phyloP scores from a whole-genome alignment of 2,888 invertebrate species.

The Stenchaetothrips biformis region DNA sequence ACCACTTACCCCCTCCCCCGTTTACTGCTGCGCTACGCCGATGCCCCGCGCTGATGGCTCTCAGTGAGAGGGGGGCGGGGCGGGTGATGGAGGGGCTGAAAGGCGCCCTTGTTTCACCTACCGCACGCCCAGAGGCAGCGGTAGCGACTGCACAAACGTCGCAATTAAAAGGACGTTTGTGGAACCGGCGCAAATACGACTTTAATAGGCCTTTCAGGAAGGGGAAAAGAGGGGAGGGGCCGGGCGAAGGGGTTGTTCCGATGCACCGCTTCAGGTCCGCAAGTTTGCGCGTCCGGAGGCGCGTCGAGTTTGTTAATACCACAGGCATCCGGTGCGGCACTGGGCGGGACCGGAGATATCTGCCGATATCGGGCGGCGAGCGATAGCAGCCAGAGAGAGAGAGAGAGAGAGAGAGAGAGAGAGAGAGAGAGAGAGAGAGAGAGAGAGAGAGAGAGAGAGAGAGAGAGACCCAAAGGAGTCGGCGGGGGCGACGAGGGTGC shows the following conservation, averaged over 20 bases:
- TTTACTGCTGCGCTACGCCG: neutral
- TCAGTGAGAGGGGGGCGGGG: neutral
- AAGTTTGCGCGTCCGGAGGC: too few relatives aligned
- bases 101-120: neutral
- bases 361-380: too few relatives aligned
- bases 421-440: too few relatives aligned
- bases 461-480: neutral
- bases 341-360: too few relatives aligned
- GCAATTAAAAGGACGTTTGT: conserved; percentile 12
- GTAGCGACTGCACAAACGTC: neutral
- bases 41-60: neutral
- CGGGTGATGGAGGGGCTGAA: too few relatives aligned
- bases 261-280: too few relatives aligned
- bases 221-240: neutral
- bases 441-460: too few relatives aligned
- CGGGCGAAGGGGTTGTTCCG: too few relatives aligned
- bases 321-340: too few relatives aligned
- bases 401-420: too few relatives aligned
- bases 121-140: neutral
- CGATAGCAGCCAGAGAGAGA: neutral
- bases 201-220: neutral
- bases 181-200: neutral
- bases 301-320: too few relatives aligned
- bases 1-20: neutral
- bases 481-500: neutral